Conservation (phyloP, 2,888 invertebrate genomes). For the Trissolcus japonicus region DNA sequence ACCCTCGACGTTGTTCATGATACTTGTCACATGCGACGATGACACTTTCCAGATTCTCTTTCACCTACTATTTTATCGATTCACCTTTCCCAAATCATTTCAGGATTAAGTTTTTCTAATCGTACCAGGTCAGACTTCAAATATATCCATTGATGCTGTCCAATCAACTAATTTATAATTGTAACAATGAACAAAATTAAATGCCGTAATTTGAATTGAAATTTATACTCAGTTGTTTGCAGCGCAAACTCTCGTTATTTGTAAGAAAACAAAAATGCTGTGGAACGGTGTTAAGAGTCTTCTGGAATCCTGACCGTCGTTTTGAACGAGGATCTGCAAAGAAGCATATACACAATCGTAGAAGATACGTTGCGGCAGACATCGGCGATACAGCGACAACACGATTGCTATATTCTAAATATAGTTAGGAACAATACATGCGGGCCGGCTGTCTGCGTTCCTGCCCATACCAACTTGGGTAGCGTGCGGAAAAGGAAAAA, state of each 20-base stretch:
- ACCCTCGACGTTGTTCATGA: constrained; percentile 34
- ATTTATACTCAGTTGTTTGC: neutral
- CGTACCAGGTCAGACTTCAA: too few species aligned
- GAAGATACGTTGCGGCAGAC: constrained; percentile 46
- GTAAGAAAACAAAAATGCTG: too few species aligned
- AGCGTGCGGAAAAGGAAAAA: constrained; percentile 41
- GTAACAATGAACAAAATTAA: too few species aligned
- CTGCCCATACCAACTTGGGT: constrained; percentile 42
- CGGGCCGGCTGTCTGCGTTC: constrained; percentile 39
- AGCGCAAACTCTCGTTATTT: too few species aligned
- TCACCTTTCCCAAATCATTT: neutral
- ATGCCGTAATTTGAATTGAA: neutral
- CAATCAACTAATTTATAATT: too few species aligned
- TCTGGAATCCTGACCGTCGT: constrained; percentile 33
- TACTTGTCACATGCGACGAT: constrained; percentile 28
- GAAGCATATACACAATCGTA: constrained; percentile 42
- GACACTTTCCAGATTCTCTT: constrained; percentile 16
- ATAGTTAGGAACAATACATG: constrained; percentile 56
- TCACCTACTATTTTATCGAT: neutral
- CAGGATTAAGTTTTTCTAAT: too few species aligned
- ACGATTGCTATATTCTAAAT: constrained; percentile 58
- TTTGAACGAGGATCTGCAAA: constrained; percentile 35
- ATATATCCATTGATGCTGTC: too few species aligned
- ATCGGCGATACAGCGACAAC: constrained; percentile 38
- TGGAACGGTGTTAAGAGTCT: constrained; percentile 22